Evolutionary conservation across 2,113 vertebrate species (phyloP), one percentile per base, ranked within the genome.

Genomic region (Cathartes aura): DNA sequence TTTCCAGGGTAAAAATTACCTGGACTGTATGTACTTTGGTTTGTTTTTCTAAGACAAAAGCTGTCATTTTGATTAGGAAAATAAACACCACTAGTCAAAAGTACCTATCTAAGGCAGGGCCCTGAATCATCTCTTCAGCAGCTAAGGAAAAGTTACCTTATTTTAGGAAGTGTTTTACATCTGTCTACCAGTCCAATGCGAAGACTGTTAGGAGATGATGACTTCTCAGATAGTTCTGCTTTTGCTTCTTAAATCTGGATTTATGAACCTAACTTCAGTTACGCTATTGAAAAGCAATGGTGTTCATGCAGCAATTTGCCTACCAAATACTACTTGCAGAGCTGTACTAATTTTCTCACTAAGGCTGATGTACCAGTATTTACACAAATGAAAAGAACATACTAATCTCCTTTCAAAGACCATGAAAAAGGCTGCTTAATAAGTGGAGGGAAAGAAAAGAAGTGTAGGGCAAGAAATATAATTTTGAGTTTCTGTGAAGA

Each of bases 321-420:
- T 81, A 88, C 40, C 56, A 80, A 96, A 82, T 34, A 66, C 42
- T 58, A 76, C 67, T 95, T 68, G 20, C 66, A 96, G 62, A 95
- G 62, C 40, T 82, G 20, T 43, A 73, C 66, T 94, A 72, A 91
- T 96, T 96, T 95, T 68, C 62, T 87, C 58, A 88, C 83, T 87
- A 64, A 89, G 73, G 42, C 64, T 95, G 84, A 87, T 85, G 84
- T 96, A 96, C 50, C 9, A 80, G 64, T 80, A 91, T 90, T 95
- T 90, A 87, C 26, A 81, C 63, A 95, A 96, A 91, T 85, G 58
- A 95, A 91, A 91, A 87, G 74, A 89, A 87, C 30, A 76, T 34
- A 59, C 71, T 94, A 89, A 95, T 95, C 56, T 93, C 76, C 74
- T 96, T 93, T 94, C 47, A 89, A 94, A 96, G 53, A 82, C 45